These are phyloP conservation scores for Macrosiphum euphorbiae DNA, from an alignment of 2,888 invertebrate genomes.

Conservation along the genomic window DNA sequence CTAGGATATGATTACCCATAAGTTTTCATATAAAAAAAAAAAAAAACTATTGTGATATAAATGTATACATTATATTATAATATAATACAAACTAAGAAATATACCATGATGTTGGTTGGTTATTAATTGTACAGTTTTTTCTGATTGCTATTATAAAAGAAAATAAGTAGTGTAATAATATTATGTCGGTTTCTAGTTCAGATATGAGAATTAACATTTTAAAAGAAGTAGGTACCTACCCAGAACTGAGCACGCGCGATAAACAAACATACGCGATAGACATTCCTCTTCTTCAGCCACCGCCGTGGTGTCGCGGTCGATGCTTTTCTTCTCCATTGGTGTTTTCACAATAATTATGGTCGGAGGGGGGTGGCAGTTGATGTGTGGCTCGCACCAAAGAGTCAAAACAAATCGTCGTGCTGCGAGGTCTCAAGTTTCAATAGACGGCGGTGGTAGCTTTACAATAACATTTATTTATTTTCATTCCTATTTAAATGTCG, in stretches of 20 bases:
- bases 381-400: conserved; percentile 28
- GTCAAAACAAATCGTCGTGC: conserved; percentile 62
- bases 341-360: conserved; percentile 28
- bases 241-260: conserved; percentile 33
- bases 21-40: neutral
- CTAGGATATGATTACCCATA: no score
- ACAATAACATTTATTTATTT: conserved; percentile 56
- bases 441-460: conserved; percentile 13
- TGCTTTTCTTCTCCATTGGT: conserved; percentile 37
- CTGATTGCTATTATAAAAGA: neutral
- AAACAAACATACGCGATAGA: conserved; percentile 41
- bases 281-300: conserved; percentile 45
- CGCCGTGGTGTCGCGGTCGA: neutral
- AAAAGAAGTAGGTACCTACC: neutral
- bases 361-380: neutral
- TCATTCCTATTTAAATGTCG: conserved; percentile 60
- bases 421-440: conserved; percentile 12
- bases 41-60: neutral
- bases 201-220: conserved; percentile 41
- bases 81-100: neutral
- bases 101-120: neutral
- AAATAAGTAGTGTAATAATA: neutral
- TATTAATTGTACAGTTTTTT: neutral
- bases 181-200: neutral
- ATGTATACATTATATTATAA: neutral